phyloP scores from a whole-genome alignment of 1,140 invertebrate genomes.

The Lasaia peninsularis region DNA sequence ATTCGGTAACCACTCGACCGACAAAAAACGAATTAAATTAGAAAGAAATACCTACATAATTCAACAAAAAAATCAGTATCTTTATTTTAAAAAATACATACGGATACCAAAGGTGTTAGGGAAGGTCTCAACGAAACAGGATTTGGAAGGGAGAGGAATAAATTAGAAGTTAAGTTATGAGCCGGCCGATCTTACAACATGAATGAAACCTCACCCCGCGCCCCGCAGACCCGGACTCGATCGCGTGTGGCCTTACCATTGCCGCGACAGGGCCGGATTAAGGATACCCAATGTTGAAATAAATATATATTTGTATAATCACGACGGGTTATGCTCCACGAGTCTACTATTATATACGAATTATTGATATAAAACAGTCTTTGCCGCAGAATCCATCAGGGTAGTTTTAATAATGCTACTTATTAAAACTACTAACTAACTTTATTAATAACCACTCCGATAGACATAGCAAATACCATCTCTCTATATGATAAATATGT shows the following conservation, averaged over 20 bases:
- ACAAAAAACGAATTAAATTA: not conserved
- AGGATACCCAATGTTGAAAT: not conserved
- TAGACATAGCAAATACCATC: too few relatives aligned
- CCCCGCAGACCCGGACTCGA: slow-evolving; percentile 32
- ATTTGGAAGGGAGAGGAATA: slow-evolving; percentile 58
- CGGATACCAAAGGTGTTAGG: slow-evolving; percentile 42
- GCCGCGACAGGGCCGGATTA: slow-evolving; percentile 50
- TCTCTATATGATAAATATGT: too few relatives aligned
- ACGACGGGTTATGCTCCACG: too few relatives aligned
- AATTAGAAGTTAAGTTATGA: slow-evolving; percentile 76
- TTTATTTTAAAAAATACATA: slow-evolving; percentile 43
- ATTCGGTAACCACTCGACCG: not conserved
- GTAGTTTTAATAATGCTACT: too few relatives aligned
- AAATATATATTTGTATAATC: too few relatives aligned
- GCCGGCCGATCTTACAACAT: slow-evolving; percentile 72
- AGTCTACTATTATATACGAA: too few relatives aligned
- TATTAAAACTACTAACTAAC: too few relatives aligned
- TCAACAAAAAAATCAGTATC: slow-evolving; percentile 6
- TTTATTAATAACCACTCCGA: too few relatives aligned
- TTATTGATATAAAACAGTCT: too few relatives aligned
- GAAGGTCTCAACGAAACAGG: slow-evolving; percentile 50
- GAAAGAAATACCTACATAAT: not conserved
- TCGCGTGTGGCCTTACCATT: slow-evolving; percentile 70
- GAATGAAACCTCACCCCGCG: slow-evolving; percentile 61
- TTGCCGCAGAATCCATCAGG: too few relatives aligned